Evolutionary conservation across 2,113 vertebrate species (phyloP).

Genomic region (Notiomystis cincta): DNA sequence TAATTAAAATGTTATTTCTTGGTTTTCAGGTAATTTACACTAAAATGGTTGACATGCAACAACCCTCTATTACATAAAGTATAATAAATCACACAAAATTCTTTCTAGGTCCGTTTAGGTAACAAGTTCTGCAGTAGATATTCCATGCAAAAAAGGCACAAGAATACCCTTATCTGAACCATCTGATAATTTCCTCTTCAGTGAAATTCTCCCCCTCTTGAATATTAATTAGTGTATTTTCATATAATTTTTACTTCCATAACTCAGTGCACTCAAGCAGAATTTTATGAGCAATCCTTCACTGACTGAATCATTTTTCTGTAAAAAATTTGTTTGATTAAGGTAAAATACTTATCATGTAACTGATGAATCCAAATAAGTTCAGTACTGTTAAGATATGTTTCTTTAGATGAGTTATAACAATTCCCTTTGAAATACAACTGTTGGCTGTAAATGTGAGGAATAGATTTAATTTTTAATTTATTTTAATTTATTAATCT

Average conservation of each 20-base stretch:
- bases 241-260: not conserved
- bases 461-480: not conserved
- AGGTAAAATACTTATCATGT: not conserved
- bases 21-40: not conserved
- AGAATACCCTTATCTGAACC: not conserved
- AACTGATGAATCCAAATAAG: not conserved
- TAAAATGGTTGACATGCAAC: not conserved
- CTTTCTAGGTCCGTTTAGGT: not conserved
- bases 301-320: not conserved
- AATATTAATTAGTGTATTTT: not conserved
- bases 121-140: not conserved
- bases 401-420: not conserved
- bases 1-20: not conserved
- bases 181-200: not conserved
- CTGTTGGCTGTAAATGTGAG: not conserved
- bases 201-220: not conserved
- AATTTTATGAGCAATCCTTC: not conserved
- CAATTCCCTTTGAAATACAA: not conserved
- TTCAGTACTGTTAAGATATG: not conserved
- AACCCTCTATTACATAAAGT: not conserved
- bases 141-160: not conserved
- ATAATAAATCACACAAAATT: not conserved
- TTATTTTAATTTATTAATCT: not conserved
- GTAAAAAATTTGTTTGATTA: not conserved
- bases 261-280: not conserved